These are phyloP conservation scores for Ranitomeya variabilis DNA, from an alignment of 2,113 vertebrate genomes.

Conservation along the genomic window DNA sequence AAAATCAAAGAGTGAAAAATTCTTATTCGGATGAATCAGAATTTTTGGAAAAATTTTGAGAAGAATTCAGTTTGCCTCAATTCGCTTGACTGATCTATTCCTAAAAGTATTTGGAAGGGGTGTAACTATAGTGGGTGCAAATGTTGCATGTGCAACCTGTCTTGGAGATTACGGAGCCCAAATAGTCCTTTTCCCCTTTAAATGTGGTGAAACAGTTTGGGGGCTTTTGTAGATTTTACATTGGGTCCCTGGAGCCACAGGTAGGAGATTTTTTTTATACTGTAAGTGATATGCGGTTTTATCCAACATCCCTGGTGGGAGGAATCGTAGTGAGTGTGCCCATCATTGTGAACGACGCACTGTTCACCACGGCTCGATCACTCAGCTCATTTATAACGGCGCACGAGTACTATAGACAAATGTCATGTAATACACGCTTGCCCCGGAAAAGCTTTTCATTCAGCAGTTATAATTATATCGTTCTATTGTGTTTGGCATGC, in stretches of 20 bases:
- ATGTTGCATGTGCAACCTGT: neutral
- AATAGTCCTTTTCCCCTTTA: neutral
- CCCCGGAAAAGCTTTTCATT: conserved; percentile 68
- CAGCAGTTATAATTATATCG: conserved; percentile 76
- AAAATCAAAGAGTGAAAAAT: too few species aligned
- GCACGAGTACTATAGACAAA: conserved; percentile 67
- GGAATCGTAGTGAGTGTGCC: neutral
- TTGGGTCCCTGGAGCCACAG: neutral
- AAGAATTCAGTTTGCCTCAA: too few species aligned
- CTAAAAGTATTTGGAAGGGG: neutral
- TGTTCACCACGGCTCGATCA: conserved; percentile 71
- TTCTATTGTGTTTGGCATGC: conserved; percentile 72
- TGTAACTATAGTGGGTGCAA: neutral
- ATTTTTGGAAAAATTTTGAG: too few species aligned
- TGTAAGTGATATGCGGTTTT: too few species aligned
- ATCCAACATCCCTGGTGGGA: neutral
- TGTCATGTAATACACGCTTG: conserved; percentile 71
- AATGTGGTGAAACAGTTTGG: neutral
- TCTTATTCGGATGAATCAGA: too few species aligned
- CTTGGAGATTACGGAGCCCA: neutral
- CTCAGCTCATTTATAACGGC: conserved; percentile 63
- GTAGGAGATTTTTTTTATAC: neutral
- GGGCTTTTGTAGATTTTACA: neutral
- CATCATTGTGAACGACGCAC: conserved; percentile 70
- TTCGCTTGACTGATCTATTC: too few species aligned